Evolutionary conservation across 1,140 invertebrate genomes (phyloP), one percentile per base, ranked within the genome.

Genomic region (Cepaea nemoralis): DNA sequence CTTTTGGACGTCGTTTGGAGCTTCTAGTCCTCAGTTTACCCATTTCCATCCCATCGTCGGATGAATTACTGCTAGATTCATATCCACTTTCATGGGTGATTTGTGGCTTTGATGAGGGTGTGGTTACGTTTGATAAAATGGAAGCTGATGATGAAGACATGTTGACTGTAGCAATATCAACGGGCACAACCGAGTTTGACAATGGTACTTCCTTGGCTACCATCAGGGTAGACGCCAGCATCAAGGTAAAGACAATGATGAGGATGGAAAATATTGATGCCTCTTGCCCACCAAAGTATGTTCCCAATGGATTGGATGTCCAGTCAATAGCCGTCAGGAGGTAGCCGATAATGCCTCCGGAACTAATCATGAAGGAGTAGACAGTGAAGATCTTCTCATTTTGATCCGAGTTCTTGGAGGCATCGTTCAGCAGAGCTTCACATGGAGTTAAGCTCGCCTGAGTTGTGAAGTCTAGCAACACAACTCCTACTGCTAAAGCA

Each of bases 281-380:
- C 82, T 91, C 91, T 83, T 91, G 90, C 0, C 85, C 86, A 40
- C 88, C 88, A 77, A 91, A 90, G 76, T 87, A 88, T 0, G 75
- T 45, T 16, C 90, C 89, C 27, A 92, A 55, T 1, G 80, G 67
- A 63, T 83, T 90, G 22, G 86, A 75, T 24, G 88, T 90, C 93
- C 93, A 93, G 76, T 93, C 90, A n/a, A 93, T 83, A 39, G 92
- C 92, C 16, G 92, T 92, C 24, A 93, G 87, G 24, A 93, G 85
- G 84, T 93, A 93, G 1, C 93, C 93, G 31, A 93, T 69, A 77
- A 92, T 91, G 2, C 92, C 92, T 0, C 93, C 93, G 22, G 92
- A 76, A 80, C 91, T 93, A 0, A 92, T 85, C 91, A 92, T 92
- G 48, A 91, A 86, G 6, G 92, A 93, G 85, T 93, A 93, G 8